Evolutionary conservation across 2,113 vertebrate genomes (phyloP).

Genomic region (Oenanthe melanoleuca): DNA sequence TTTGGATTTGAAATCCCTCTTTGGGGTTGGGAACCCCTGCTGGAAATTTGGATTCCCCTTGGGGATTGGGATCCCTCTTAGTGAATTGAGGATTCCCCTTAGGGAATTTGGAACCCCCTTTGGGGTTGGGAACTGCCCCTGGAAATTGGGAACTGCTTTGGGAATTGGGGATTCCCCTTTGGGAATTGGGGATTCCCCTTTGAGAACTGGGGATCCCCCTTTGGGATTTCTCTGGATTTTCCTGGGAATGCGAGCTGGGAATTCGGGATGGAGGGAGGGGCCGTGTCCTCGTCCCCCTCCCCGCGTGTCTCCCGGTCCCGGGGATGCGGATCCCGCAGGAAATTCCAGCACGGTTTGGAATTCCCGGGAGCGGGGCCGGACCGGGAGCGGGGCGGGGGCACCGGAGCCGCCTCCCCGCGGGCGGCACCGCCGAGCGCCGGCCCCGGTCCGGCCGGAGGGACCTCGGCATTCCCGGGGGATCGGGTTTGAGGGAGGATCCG

Average conservation of each 20-base stretch:
- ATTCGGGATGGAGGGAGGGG: background rate
- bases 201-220: too few species aligned
- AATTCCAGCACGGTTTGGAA: rapidly evolving
- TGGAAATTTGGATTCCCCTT: background rate
- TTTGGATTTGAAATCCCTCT: too few species aligned
- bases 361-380: background rate
- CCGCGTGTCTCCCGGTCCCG: background rate
- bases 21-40: too few species aligned
- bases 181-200: too few species aligned
- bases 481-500: too few species aligned
- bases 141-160: too few species aligned
- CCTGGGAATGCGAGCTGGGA: background rate
- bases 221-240: background rate
- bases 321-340: background rate
- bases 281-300: background rate
- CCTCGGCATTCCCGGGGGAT: background rate
- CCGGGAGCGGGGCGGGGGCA: background rate
- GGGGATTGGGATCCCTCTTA: too few species aligned
- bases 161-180: too few species aligned
- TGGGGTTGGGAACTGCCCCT: too few species aligned
- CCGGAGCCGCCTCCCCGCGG: background rate
- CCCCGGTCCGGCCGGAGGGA: background rate
- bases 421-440: background rate
- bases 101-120: too few species aligned
- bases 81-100: too few species aligned